Evolutionary conservation across 2,888 invertebrate species (phyloP).

Genomic region (Thysanoteuthis rhombus): DNA sequence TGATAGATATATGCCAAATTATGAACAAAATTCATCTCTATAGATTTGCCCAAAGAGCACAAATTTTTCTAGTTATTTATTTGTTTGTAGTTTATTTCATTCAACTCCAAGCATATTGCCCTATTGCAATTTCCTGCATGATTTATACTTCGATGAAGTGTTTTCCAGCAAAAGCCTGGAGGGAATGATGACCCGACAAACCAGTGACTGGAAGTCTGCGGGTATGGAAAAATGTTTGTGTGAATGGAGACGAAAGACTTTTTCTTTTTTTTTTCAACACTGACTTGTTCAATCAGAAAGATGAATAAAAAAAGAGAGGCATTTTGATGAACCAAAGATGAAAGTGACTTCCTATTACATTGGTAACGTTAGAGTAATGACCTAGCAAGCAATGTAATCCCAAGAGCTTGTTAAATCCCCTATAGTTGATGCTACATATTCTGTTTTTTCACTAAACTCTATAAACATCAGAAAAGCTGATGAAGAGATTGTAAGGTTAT

Average conservation of each 20-base stretch:
- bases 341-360: not conserved
- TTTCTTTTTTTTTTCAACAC: no score
- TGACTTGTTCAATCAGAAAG: not conserved
- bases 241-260: not conserved
- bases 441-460: not conserved
- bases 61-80: no score
- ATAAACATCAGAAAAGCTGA: not conserved
- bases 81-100: no score
- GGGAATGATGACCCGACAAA: not conserved
- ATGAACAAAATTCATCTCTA: no score
- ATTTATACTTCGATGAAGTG: not conserved
- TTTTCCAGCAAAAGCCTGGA: not conserved
- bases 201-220: no score
- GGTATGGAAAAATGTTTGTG: not conserved
- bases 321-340: not conserved
- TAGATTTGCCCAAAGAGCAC: no score
- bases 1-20: no score
- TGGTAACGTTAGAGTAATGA: not conserved
- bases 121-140: not conserved
- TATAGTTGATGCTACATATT: not conserved
- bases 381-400: not conserved
- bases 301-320: not conserved
- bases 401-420: not conserved
- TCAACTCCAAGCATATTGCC: not conserved
- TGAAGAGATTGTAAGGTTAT: not conserved